A percentile compares a stretch with the other conserved stretches of the same genome.
Evolutionary conservation across 92 coral and sea anemone genomes (phyloP).

Genomic region (Parazoanthus darwini): DNA sequence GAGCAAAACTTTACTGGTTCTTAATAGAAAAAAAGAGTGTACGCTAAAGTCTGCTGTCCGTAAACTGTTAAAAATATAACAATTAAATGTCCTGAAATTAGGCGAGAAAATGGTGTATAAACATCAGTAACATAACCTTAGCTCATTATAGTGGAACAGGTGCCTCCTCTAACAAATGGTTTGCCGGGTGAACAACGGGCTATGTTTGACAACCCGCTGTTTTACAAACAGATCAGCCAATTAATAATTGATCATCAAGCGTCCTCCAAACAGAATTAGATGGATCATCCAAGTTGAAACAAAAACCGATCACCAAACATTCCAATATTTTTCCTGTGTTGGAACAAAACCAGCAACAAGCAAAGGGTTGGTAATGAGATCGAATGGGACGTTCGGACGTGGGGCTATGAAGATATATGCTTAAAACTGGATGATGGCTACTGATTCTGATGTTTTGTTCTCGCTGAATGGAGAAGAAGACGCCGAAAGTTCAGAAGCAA

Average conservation of each 20-base stretch:
- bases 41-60: too few relatives aligned
- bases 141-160: neutral
- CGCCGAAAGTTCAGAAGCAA: neutral
- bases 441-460: neutral
- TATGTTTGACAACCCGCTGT: neutral
- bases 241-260: conserved; percentile 18
- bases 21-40: too few relatives aligned
- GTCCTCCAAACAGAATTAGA: neutral
- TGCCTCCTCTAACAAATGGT: neutral
- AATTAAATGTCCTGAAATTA: too few relatives aligned
- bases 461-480: neutral
- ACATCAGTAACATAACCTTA: too few relatives aligned
- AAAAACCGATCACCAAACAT: neutral
- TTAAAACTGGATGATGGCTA: neutral
- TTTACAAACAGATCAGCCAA: neutral
- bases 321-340: too few relatives aligned
- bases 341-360: neutral
- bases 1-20: too few relatives aligned
- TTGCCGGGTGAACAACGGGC: neutral
- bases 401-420: neutral
- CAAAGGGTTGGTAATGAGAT: neutral
- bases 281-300: neutral
- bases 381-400: neutral
- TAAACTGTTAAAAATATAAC: too few relatives aligned
- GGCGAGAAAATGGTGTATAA: too few relatives aligned